Conservation (phyloP, 1,140 invertebrate species). For the Acyrthosiphon pisum region DNA sequence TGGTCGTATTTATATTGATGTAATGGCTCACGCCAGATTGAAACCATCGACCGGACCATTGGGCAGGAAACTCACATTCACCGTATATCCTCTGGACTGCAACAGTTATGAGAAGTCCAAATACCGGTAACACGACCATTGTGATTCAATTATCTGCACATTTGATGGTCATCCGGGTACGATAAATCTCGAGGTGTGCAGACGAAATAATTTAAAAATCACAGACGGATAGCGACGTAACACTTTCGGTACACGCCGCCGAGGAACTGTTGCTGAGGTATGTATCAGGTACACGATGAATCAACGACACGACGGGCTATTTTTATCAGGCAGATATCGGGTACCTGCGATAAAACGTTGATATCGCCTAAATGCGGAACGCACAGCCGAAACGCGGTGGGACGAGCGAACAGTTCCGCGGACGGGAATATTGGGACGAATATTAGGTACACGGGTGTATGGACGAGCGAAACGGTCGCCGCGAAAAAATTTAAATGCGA, state of each 20-base stretch:
- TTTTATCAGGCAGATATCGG: neutral
- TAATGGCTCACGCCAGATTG: constrained; percentile 72
- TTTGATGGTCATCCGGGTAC: neutral
- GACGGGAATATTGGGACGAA: neutral
- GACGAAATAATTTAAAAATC: neutral
- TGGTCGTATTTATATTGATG: constrained; percentile 73
- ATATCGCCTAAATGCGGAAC: neutral
- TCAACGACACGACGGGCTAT: neutral
- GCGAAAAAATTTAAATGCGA: no score
- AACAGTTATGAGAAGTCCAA: constrained; percentile 37
- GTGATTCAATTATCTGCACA: constrained; percentile 36
- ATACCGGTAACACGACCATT: constrained; percentile 48
- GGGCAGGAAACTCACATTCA: constrained; percentile 66
- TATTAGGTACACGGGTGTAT: neutral
- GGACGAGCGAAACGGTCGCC: neutral
- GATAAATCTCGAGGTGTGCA: neutral
- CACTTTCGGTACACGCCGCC: neutral
- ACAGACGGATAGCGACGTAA: neutral
- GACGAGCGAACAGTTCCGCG: neutral
- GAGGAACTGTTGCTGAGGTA: neutral
- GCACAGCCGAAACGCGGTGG: neutral
- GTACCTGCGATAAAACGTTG: neutral
- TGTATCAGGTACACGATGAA: neutral
- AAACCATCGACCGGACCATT: constrained; percentile 80
- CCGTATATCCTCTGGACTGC: constrained; percentile 52